These are phyloP conservation scores for Rhineura floridana DNA, from an alignment of 2,113 vertebrate species.

Conservation along the genomic window DNA sequence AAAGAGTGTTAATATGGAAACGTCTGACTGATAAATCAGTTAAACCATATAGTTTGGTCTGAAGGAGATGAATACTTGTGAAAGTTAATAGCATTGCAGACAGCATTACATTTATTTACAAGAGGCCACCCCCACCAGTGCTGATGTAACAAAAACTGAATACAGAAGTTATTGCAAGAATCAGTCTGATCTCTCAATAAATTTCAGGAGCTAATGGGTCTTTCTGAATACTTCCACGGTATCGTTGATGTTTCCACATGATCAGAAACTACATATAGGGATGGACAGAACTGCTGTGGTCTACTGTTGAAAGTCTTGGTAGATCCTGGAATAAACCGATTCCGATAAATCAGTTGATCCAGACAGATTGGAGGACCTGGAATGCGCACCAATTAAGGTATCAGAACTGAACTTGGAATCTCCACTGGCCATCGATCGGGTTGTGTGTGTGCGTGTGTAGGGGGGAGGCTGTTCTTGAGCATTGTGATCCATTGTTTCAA, in stretches of 20 bases:
- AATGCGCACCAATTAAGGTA: neutral
- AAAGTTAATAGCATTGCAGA: neutral
- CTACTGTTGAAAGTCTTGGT: neutral
- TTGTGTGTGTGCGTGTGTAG: neutral
- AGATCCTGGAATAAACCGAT: neutral
- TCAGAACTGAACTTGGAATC: neutral
- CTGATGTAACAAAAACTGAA: neutral
- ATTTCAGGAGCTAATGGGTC: neutral
- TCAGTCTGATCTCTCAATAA: too few species aligned
- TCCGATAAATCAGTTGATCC: neutral
- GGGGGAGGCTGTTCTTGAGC: neutral
- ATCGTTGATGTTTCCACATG: neutral
- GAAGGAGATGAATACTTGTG: neutral
- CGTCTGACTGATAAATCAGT: neutral
- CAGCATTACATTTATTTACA: neutral
- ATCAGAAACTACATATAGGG: too few species aligned
- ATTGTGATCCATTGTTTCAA: neutral
- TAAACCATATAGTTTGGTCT: neutral
- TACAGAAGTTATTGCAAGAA: neutral
- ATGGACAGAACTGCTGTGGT: neutral
- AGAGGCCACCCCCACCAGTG: too few species aligned
- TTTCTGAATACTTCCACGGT: neutral
- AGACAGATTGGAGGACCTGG: neutral
- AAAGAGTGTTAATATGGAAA: neutral
- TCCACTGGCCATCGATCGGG: neutral